These are phyloP conservation scores for Gasteruption jaculator DNA, from an alignment of 2,888 invertebrate species.

Conservation along the genomic window DNA sequence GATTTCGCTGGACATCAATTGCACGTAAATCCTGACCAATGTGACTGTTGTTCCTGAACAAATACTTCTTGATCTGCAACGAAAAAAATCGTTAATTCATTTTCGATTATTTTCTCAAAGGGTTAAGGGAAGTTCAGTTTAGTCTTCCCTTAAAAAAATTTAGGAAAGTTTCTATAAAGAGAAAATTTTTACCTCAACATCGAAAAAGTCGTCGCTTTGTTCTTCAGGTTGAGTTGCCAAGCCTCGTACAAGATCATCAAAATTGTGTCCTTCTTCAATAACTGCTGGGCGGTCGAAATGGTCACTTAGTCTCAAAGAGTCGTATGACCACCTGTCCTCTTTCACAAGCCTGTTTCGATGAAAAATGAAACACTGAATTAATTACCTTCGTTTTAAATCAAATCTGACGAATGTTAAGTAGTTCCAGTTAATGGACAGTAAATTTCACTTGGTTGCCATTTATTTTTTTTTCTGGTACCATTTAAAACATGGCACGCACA, in stretches of 20 bases:
- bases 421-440: too few relatives aligned
- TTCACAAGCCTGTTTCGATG: slow-evolving; percentile 31
- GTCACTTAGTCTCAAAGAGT: slow-evolving; percentile 65
- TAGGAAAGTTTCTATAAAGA: neutral
- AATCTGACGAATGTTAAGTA: too few relatives aligned
- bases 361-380: slow-evolving; percentile 3
- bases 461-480: too few relatives aligned
- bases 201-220: slow-evolving; percentile 73
- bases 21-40: slow-evolving; percentile 79
- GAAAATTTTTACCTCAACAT: slow-evolving; percentile 61
- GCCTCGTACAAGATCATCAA: slow-evolving; percentile 72
- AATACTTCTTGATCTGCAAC: slow-evolving; percentile 61
- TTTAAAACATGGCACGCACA: too few relatives aligned
- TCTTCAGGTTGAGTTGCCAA: slow-evolving; percentile 73
- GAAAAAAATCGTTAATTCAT: neutral
- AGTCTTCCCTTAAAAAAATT: too few relatives aligned
- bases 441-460: too few relatives aligned
- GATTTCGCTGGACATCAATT: slow-evolving; percentile 78
- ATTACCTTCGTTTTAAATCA: too few relatives aligned
- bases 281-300: slow-evolving; percentile 67
- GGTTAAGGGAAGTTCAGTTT: too few relatives aligned
- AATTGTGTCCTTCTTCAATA: slow-evolving; percentile 62
- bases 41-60: slow-evolving; percentile 66
- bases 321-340: slow-evolving; percentile 41
- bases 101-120: neutral